These are phyloP conservation scores for Pedetes capensis DNA, from an alignment of 2,113 vertebrate genomes.

Conservation along the genomic window DNA sequence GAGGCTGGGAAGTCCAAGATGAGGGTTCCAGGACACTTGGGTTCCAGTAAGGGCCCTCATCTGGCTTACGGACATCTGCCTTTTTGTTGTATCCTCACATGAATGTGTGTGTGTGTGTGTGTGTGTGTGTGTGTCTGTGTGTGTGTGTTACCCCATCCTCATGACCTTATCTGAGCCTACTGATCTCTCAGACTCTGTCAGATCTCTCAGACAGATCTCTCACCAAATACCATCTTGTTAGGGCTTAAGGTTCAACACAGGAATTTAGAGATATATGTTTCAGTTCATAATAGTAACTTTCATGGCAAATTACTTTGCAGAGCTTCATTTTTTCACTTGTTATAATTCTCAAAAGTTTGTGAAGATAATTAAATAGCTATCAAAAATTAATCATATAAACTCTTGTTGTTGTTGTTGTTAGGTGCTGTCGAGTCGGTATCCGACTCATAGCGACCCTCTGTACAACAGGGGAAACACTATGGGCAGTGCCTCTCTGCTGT, in stretches of 20 bases:
- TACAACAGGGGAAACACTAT: no score
- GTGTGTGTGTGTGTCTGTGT: no score
- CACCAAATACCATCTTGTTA: background rate
- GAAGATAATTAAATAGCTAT: background rate
- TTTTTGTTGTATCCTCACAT: background rate
- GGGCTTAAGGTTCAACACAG: background rate
- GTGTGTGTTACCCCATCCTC: background rate
- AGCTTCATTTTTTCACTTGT: background rate
- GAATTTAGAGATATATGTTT: background rate
- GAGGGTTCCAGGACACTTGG: background rate
- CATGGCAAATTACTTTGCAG: conserved; percentile 26
- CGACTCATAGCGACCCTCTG: no score
- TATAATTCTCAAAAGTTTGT: background rate
- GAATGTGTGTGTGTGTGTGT: no score
- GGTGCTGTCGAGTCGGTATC: no score
- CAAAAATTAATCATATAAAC: background rate
- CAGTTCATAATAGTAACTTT: background rate
- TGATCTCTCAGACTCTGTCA: background rate
- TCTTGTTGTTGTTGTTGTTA: no score
- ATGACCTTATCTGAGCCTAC: background rate
- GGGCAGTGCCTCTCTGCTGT: no score
- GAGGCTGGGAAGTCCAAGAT: background rate
- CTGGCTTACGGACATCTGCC: background rate
- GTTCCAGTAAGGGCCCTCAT: background rate
- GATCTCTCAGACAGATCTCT: background rate